Base-by-base conservation (phyloP, 1,140 invertebrate genomes). In the Drosophila pandora region DNA sequence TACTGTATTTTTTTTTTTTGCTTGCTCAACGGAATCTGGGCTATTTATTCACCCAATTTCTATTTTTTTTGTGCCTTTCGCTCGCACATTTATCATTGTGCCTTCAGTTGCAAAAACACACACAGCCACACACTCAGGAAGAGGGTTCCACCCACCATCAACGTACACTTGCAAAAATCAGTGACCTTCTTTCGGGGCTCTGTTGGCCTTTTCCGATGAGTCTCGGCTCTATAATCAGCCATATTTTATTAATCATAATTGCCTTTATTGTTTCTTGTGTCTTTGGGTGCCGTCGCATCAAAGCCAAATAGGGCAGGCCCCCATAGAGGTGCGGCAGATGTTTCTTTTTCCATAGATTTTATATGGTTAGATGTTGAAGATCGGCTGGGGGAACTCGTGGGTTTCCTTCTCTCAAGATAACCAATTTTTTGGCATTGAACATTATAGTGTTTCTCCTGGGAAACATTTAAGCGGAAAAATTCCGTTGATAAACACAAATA, bases 41-140 rank as follows among this genome's bases (percentile, higher is more conserved):
- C 78, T 90, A 90, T 87, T 90, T 90, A 90, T 88, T 90, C 88
- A 90, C 88, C 88, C 88, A 90, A 90, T 90, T 90, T 90, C 75
- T 87, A 82, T 77, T 78, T 81, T 85, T 76, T 85, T 23, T 25
- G 34, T 45, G 28, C 25, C 62, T 63, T 84, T 64, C 63, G 53
- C 77, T 69, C 56, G 63, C 73, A 78, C 88, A 88, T 90, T 90
- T 90, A 90, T 90, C 88, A 90, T 79, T 88, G 84, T 90, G 85
- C 85, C 84, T 89, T 89, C 84, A 81, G 64, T 59, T 68, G 76
- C 76, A 72, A 50, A 71, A 68, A 72, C 52, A 82, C 60, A 78
- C 52, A 55, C 67, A 43, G 23, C 64, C 30, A 71, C 63, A 75
- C 21, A 47, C 32, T 57, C 54, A 47, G 41, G 39, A 52, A 50